A percentile compares a stretch with the other conserved stretches of the same genome.
Conservation (phyloP, 2,888 invertebrate genomes). For the Drosophila helvetica region DNA sequence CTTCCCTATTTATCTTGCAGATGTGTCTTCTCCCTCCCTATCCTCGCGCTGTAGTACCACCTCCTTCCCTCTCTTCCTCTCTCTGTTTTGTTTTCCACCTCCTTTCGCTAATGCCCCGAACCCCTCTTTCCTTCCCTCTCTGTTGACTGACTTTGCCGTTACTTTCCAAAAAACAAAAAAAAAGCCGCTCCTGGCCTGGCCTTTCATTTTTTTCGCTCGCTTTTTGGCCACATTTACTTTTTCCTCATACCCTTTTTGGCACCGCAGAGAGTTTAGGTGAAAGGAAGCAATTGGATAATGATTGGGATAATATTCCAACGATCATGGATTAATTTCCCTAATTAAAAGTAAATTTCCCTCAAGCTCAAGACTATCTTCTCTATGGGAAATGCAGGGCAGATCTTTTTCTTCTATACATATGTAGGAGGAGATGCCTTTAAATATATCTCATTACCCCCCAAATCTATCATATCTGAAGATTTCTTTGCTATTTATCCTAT, state of each 20-base stretch:
- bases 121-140: slow-evolving; percentile 10
- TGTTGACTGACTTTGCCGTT: slow-evolving; percentile 43
- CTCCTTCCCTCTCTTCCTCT: not conserved
- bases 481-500: slow-evolving; percentile 11
- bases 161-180: slow-evolving; percentile 70
- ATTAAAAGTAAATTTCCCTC: not conserved
- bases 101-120: not conserved
- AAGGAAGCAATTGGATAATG: slow-evolving; percentile 11
- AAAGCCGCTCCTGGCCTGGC: slow-evolving; percentile 54
- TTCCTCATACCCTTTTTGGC: slow-evolving; percentile 35
- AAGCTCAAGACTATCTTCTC: not conserved
- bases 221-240: slow-evolving; percentile 54
- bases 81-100: not conserved
- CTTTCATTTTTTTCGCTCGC: slow-evolving; percentile 65
- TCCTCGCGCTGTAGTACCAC: not conserved
- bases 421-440: no score
- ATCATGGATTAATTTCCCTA: not conserved
- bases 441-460: not conserved
- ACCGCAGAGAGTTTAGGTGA: slow-evolving; percentile 16
- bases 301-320: not conserved
- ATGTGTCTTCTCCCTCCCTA: not conserved
- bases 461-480: not conserved
- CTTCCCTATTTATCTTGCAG: not conserved
- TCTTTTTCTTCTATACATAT: no score
- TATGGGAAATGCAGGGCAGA: not conserved